Evolutionary conservation across 2,797 vertebrate genomes (phyloP).

Genomic region (Rhynchonycteris naso): DNA sequence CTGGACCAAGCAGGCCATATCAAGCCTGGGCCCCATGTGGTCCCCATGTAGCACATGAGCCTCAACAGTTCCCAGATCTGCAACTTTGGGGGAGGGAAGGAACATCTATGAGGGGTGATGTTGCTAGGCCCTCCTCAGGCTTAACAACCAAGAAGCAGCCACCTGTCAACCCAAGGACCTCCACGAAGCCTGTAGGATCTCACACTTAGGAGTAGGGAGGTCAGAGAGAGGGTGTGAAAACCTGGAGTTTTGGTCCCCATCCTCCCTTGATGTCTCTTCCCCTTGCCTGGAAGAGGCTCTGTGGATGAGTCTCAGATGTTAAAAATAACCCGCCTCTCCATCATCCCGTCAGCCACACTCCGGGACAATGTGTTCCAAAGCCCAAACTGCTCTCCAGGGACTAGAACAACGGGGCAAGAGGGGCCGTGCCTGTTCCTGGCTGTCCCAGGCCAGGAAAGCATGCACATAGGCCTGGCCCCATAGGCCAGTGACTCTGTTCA

Average conservation of each 20-base stretch:
- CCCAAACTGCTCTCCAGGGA: conserved; percentile 71
- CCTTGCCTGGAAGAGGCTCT: conserved; percentile 66
- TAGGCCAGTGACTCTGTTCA: background rate
- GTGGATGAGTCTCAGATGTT: conserved; percentile 64
- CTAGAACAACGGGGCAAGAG: background rate
- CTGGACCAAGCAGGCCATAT: background rate
- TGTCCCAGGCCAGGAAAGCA: background rate
- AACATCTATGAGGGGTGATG: background rate
- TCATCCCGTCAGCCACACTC: conserved; percentile 74
- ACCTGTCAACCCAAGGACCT: background rate
- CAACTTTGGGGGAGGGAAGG: background rate
- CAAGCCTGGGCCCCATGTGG: too few species aligned
- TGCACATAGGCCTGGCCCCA: background rate
- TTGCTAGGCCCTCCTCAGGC: background rate
- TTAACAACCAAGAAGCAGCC: background rate
- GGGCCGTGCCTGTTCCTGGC: conserved; percentile 35
- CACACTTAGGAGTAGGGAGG: background rate
- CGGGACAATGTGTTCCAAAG: conserved; percentile 74
- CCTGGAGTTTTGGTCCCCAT: background rate
- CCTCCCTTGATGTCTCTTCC: background rate
- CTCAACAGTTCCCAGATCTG: background rate
- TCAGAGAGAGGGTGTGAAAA: background rate
- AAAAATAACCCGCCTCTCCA: conserved; percentile 80
- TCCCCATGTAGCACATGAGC: fast-evolving
- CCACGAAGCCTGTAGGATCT: background rate